Base-by-base conservation (phyloP, 2,888 invertebrate genomes). In the Mesopsocus fuscifrons region DNA sequence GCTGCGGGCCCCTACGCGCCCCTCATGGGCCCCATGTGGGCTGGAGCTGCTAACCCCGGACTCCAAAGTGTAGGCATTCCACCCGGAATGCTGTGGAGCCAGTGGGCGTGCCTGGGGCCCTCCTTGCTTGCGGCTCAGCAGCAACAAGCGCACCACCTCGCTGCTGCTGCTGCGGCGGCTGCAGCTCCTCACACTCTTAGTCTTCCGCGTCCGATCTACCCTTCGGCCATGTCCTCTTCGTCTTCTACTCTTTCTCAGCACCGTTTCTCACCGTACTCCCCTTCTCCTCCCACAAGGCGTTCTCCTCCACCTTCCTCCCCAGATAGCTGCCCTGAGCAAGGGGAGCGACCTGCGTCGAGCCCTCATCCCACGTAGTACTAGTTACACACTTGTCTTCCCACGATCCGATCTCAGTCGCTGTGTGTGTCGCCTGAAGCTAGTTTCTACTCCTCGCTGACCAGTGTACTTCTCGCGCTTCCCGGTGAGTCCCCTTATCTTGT, bases 91-190 rank as follows among this genome's bases (percentile, higher is more conserved):
- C 58, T 76, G 22, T 77, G 77, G 77, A 75, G 75, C 42, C 77
- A 77, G 53, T 77, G 77, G 77, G 74, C 75, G 6, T 74, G 75
- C 52, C 54, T 75, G 41, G 74, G 74, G 33, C 72, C 75, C 2
- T 72, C 74, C 48, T 55, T 75, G 32, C 59, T 74, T 40, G 63
- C 65, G 3, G 61, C 61, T 2, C 76, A 76, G 42, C 77, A 77
- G 52, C 75, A 75, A 53, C 47, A 41, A 22, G 47, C 47, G 20
- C 73, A 74, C 51, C 67, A 66, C 49, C 54, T 75, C 40, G 69
- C 70, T 1, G 60, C 62, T 0, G 59, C 62, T 1, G 60, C 61
- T 32, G 64, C 69, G 3, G 63, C 45, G 31, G 23, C 45, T 22
- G 15, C 45, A 32, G n/a, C 38, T 6, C 17, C 17, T 15, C 33